Conservation (phyloP, 2,888 invertebrate genomes). For the Noctua fimbriata region DNA sequence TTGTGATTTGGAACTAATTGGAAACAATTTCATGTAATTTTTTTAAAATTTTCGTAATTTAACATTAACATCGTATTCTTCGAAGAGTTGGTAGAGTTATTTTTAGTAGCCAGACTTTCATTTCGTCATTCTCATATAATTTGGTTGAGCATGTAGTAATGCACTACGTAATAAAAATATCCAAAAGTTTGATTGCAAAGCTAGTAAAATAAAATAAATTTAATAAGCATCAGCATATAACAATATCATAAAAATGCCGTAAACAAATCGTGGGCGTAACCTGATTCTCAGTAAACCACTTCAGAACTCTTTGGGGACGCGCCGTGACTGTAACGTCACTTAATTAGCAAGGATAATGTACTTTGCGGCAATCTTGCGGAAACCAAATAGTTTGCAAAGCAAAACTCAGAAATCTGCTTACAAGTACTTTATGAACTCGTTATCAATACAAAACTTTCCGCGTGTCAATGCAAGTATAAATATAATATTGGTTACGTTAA, state of each 20-base stretch:
- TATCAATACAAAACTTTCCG: not conserved
- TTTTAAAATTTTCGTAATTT: not conserved
- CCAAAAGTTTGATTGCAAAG: not conserved
- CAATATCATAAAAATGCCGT: not conserved
- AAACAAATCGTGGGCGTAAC: not conserved
- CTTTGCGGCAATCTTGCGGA: conserved; percentile 4
- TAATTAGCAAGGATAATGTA: conserved; percentile 23
- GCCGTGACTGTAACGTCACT: conserved; percentile 27
- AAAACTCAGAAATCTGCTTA: conserved; percentile 15
- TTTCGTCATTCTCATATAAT: not conserved
- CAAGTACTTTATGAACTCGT: not conserved
- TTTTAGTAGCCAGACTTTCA: not conserved
- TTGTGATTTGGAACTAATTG: not conserved
- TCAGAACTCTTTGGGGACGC: conserved; percentile 26
- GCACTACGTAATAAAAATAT: not conserved
- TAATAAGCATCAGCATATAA: not conserved
- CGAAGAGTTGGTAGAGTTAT: not conserved
- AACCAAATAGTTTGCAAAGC: conserved; percentile 8
- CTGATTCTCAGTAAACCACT: conserved; percentile 18
- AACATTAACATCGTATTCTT: not conserved
- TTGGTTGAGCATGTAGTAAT: not conserved
- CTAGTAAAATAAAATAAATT: not conserved
- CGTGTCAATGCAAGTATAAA: conserved; percentile 2
- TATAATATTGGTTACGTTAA: conserved; percentile 2
- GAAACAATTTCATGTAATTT: conserved; percentile 6